Percentiles rank a stretch among this genome's conserved stretches.
phyloP scores from a whole-genome alignment of 2,113 vertebrate species.

The Canis aureus region DNA sequence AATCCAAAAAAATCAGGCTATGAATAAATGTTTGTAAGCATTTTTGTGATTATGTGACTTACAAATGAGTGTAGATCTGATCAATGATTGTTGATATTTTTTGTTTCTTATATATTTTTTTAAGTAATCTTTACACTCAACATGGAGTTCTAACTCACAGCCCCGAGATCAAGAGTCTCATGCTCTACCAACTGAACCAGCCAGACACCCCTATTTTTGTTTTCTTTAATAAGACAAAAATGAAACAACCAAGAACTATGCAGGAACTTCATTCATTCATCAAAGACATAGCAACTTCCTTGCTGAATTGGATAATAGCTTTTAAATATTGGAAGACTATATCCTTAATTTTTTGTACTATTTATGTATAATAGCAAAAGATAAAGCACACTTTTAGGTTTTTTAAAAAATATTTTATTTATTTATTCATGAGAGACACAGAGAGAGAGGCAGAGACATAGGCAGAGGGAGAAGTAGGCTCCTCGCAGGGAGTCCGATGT shows the following conservation, averaged over 20 bases:
- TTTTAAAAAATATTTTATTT: too few species aligned
- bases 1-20: not conserved
- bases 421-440: too few species aligned
- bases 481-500: too few species aligned
- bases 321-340: not conserved
- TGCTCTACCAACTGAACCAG: too few species aligned
- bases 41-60: not conserved
- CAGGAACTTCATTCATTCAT: not conserved
- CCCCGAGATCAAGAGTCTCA: too few species aligned
- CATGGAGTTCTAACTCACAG: too few species aligned
- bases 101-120: not conserved
- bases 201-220: too few species aligned
- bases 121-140: too few species aligned
- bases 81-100: not conserved
- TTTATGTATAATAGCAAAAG: not conserved
- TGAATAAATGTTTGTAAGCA: not conserved
- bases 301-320: not conserved
- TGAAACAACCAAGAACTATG: not conserved
- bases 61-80: not conserved
- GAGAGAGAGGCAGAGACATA: too few species aligned
- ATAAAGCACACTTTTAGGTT: not conserved
- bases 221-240: not conserved
- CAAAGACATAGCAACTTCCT: not conserved
- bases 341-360: not conserved
- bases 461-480: too few species aligned